Percentiles rank a stretch among this genome's conserved stretches.
Evolutionary conservation across 1,140 invertebrate species (phyloP).

Genomic region (Liolophura sinensis): DNA sequence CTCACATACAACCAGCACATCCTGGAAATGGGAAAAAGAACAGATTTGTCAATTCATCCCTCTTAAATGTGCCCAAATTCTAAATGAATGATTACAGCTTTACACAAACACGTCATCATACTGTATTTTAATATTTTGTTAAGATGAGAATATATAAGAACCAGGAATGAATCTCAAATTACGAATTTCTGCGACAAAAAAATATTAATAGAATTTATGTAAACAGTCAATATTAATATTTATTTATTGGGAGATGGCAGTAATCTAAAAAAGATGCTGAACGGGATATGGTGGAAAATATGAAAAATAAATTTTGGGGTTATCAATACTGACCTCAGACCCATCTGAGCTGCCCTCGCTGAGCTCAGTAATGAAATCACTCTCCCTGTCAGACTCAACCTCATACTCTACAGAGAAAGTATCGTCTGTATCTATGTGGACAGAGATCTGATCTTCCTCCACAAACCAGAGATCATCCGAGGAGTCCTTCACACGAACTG

Average conservation of each 20-base stretch:
- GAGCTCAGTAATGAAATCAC: conserved; percentile 21
- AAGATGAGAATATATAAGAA: too few relatives aligned
- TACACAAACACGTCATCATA: too few relatives aligned
- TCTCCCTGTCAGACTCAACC: conserved; percentile 20
- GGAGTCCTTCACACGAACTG: conserved; percentile 1
- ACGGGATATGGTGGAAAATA: too few relatives aligned
- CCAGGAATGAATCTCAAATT: too few relatives aligned
- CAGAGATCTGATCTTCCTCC: conserved; percentile 28
- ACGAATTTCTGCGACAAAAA: too few relatives aligned
- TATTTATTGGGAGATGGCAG: too few relatives aligned
- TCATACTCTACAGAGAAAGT: conserved; percentile 40
- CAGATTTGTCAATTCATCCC: too few relatives aligned
- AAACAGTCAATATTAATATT: too few relatives aligned
- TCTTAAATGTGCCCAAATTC: neutral
- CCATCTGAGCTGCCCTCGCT: conserved; percentile 24
- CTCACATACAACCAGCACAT: conserved; percentile 30
- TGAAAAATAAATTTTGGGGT: neutral
- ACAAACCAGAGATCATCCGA: conserved; percentile 20
- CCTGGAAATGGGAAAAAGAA: conserved; percentile 18
- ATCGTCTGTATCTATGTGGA: conserved; percentile 31
- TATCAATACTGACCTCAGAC: conserved; percentile 8
- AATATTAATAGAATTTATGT: too few relatives aligned
- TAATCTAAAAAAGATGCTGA: too few relatives aligned
- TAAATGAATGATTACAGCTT: neutral
- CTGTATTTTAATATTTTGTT: too few relatives aligned